Evolutionary conservation across 2,888 invertebrate species (phyloP).

Genomic region (Drosophila picticornis): DNA sequence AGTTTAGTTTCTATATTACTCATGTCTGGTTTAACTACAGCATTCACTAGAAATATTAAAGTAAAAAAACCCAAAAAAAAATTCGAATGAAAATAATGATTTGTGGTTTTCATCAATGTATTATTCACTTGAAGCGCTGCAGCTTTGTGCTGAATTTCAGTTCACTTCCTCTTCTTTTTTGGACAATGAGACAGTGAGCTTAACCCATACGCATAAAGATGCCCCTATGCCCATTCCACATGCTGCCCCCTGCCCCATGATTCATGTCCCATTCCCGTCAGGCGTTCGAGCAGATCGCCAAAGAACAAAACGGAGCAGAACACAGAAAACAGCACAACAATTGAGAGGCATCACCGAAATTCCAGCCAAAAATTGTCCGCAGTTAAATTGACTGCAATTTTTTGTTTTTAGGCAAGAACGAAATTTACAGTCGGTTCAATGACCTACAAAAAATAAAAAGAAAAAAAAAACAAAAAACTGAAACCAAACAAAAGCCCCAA

Average conservation of each 20-base stretch:
- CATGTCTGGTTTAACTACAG: not conserved
- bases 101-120: not conserved
- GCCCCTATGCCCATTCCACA: conserved; percentile 1
- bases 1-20: not conserved
- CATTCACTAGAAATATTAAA: not conserved
- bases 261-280: not conserved
- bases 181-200: conserved; percentile 5
- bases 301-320: conserved; percentile 3
- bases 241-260: conserved; percentile 12
- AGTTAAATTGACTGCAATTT: conserved; percentile 74
- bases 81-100: not conserved
- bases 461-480: conserved; percentile 16
- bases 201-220: not conserved
- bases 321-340: conserved; percentile 6
- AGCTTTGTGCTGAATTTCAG: conserved; percentile 5
- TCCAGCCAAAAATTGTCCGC: conserved; percentile 62
- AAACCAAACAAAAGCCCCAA: conserved; percentile 74
- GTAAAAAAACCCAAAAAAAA: not conserved
- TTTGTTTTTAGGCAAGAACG: conserved; percentile 75
- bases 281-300: not conserved
- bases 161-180: conserved; percentile 18
- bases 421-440: conserved; percentile 71
- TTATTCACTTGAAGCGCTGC: not conserved
- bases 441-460: conserved; percentile 53
- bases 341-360: conserved; percentile 43